phyloP scores from a whole-genome alignment of 2,113 vertebrate genomes.

The Misgurnus anguillicaudatus region DNA sequence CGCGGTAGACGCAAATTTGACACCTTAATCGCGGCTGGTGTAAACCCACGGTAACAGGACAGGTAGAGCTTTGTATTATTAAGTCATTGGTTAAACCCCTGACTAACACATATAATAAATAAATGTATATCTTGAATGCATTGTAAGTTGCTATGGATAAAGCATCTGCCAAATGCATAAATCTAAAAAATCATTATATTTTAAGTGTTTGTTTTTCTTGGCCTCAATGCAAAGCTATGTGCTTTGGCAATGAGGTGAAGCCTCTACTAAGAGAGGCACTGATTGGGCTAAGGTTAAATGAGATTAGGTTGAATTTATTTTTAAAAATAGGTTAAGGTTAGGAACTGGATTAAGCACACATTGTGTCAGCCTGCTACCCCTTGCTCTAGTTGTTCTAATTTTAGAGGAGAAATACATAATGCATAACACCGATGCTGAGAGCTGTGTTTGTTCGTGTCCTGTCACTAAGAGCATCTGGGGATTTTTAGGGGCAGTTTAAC shows the following conservation, averaged over 20 bases:
- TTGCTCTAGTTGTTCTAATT: conserved; percentile 3
- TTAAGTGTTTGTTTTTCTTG: background rate
- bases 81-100: no score
- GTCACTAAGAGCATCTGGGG: background rate
- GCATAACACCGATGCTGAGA: background rate
- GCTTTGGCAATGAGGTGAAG: background rate
- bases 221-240: no score
- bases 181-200: background rate
- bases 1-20: no score
- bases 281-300: background rate
- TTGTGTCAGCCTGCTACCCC: background rate
- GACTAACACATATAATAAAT: no score
- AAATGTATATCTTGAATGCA: no score
- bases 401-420: background rate
- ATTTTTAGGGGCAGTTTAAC: no score
- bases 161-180: no score
- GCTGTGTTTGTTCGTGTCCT: background rate
- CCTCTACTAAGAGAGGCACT: background rate
- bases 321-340: conserved; percentile 1
- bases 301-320: background rate
- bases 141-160: no score
- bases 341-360: background rate
- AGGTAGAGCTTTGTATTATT: no score
- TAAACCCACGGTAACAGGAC: no score
- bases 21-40: no score